These are phyloP conservation scores for Subacronicta megacephala DNA, from an alignment of 2,888 invertebrate genomes.

Conservation along the genomic window DNA sequence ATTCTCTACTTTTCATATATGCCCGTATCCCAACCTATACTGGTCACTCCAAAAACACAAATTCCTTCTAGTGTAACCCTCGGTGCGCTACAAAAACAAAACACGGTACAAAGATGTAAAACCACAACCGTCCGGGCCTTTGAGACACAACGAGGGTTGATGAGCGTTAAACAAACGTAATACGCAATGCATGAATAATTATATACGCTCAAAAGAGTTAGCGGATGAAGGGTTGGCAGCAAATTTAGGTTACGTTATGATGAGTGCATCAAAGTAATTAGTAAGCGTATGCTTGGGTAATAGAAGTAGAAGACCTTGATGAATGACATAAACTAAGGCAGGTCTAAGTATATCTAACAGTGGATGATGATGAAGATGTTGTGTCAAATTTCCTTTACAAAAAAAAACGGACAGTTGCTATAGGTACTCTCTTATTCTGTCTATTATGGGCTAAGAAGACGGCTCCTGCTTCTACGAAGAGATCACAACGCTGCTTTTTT, in stretches of 20 bases:
- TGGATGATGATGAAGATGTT: no score
- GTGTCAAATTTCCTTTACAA: no score
- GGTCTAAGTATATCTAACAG: no score
- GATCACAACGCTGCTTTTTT: no score
- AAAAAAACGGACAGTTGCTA: no score
- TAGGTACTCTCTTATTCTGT: no score
- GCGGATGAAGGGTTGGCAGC: conserved; percentile 5
- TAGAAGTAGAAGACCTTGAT: no score
- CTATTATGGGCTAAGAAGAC: no score
- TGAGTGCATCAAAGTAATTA: conserved; percentile 5
- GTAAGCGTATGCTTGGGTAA: no score
- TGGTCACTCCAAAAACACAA: conserved; percentile 1
- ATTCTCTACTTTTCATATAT: not conserved
- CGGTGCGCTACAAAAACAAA: conserved; percentile 28
- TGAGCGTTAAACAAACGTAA: conserved; percentile 51
- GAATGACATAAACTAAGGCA: no score
- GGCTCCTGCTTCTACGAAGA: no score
- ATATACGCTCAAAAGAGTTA: conserved; percentile 39
- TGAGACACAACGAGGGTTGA: conserved; percentile 53
- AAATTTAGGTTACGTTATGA: conserved; percentile 35
- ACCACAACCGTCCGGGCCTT: conserved; percentile 61
- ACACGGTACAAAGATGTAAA: conserved; percentile 56
- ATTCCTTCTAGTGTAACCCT: conserved; percentile 35
- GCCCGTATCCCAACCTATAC: not conserved
- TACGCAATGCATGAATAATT: conserved; percentile 57